Evolutionary conservation across 2,113 vertebrate species (phyloP).

Genomic region (Plestiodon gilberti): DNA sequence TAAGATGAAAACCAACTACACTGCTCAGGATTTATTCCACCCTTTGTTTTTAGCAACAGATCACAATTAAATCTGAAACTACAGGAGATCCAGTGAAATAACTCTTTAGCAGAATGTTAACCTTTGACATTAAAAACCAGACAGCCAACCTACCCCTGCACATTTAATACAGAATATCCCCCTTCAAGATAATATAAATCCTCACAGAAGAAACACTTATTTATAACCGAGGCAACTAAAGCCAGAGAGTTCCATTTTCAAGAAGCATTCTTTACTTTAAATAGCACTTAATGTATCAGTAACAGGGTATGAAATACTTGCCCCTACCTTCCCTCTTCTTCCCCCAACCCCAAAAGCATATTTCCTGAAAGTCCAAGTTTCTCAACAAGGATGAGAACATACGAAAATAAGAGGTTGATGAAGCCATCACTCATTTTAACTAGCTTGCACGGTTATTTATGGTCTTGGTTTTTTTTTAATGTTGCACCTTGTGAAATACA

Average conservation of each 20-base stretch:
- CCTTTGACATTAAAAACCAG: conserved; percentile 55
- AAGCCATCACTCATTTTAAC: neutral
- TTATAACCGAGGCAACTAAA: conserved; percentile 55
- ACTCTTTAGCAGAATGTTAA: conserved; percentile 6
- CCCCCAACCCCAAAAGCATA: neutral
- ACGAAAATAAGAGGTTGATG: neutral
- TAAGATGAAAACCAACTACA: neutral
- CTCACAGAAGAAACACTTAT: conserved; percentile 46
- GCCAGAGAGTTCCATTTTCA: conserved; percentile 60
- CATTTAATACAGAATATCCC: conserved; percentile 28
- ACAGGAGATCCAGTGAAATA: conserved; percentile 1
- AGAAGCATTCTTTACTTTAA: conserved; percentile 58
- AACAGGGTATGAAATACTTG: conserved; percentile 32
- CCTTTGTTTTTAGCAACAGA: conserved; percentile 13
- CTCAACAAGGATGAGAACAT: neutral
- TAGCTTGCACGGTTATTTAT: neutral
- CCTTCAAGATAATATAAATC: conserved; percentile 38
- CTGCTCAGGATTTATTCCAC: neutral
- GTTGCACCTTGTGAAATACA: conserved; percentile 7
- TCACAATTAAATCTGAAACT: neutral
- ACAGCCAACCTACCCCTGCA: neutral
- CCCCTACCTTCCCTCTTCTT: conserved; percentile 27
- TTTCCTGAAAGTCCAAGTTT: conserved; percentile 17
- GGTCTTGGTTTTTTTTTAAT: neutral
- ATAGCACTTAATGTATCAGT: conserved; percentile 53